phyloP scores from a whole-genome alignment of 2,113 vertebrate species.

The Epinephelus moara region DNA sequence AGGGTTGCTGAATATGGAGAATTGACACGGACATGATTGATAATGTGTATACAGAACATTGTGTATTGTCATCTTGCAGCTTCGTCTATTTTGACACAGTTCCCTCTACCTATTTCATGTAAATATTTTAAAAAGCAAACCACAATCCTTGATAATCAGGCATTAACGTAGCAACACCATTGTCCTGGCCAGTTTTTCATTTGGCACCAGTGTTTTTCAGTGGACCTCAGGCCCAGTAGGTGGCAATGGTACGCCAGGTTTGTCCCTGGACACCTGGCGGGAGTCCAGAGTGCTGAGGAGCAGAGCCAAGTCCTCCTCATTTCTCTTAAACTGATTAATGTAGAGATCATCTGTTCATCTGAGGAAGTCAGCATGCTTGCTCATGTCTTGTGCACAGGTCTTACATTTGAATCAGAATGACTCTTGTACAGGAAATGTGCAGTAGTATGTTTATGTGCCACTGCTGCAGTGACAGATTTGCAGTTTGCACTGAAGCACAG shows the following conservation, averaged over 20 bases:
- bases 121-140: neutral
- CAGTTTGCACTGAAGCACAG: neutral
- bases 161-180: neutral
- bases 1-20: constrained; percentile 41
- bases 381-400: neutral
- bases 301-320: constrained; percentile 36
- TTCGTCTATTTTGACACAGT: constrained; percentile 8
- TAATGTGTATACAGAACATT: neutral
- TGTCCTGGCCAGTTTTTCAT: constrained; percentile 20
- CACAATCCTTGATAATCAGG: neutral
- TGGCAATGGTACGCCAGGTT: constrained; percentile 66
- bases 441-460: constrained; percentile 11
- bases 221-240: constrained; percentile 53
- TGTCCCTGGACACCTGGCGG: constrained; percentile 56
- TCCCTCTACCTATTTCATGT: neutral
- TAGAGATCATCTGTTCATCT: constrained; percentile 34
- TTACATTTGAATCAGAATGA: constrained; percentile 6
- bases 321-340: constrained; percentile 39
- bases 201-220: constrained; percentile 33
- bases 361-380: constrained; percentile 3
- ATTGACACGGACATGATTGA: constrained; percentile 38
- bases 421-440: constrained; percentile 1
- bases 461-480: constrained; percentile 22
- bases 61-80: neutral
- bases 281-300: constrained; percentile 33